These are phyloP conservation scores for Drosophila dunni DNA, from an alignment of 1,140 invertebrate genomes.

Conservation along the genomic window DNA sequence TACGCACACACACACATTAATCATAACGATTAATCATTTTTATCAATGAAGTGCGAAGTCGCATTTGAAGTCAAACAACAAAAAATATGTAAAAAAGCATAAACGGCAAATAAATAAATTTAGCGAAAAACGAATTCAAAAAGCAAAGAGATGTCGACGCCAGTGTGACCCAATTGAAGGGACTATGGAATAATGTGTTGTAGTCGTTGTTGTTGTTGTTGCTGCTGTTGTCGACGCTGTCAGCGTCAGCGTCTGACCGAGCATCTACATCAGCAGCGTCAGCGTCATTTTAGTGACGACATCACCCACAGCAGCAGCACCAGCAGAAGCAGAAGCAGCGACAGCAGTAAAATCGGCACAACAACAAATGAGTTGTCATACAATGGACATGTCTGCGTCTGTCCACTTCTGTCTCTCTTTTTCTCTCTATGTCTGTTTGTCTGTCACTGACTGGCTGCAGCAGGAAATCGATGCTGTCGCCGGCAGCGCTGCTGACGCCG, in stretches of 20 bases:
- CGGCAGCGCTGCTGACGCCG: conserved; percentile 26
- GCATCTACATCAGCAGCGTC: not conserved
- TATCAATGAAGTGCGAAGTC: conserved; percentile 76
- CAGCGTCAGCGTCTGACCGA: conserved; percentile 19
- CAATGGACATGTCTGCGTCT: conserved; percentile 38
- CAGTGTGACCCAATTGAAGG: conserved; percentile 74
- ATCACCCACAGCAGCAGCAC: conserved; percentile 61
- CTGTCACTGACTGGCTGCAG: conserved; percentile 36
- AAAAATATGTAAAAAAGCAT: conserved; percentile 19
- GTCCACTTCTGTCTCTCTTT: conserved; percentile 10
- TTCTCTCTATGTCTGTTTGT: conserved; percentile 18
- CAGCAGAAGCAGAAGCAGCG: conserved; percentile 8
- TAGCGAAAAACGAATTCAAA: conserved; percentile 17
- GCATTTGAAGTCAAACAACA: conserved; percentile 28
- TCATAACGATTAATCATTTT: conserved; percentile 80
- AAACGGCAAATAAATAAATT: conserved; percentile 29
- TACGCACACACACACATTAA: conserved; percentile 41
- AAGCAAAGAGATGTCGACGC: conserved; percentile 39
- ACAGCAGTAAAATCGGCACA: conserved; percentile 23
- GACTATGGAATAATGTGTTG: conserved; percentile 33
- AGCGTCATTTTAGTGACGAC: conserved; percentile 56
- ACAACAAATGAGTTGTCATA: conserved; percentile 71
- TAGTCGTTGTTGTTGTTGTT: conserved; percentile 24
- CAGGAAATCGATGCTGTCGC: conserved; percentile 44
- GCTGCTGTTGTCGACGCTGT: not conserved